These are phyloP conservation scores for Aphidius gifuensis DNA, from an alignment of 1,140 invertebrate genomes.

Conservation along the genomic window DNA sequence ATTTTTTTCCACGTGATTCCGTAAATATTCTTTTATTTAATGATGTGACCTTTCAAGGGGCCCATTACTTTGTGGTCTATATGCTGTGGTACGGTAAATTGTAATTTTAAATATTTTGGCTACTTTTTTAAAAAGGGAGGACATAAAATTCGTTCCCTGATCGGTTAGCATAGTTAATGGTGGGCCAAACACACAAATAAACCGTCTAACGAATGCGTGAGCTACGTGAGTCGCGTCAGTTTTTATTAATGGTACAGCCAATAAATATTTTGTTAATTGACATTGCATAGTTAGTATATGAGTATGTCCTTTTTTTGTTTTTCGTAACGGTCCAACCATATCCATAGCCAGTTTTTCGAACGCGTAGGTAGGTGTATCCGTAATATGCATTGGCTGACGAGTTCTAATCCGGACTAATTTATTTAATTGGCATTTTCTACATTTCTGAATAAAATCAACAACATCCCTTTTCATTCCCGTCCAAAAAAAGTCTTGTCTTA, in stretches of 20 bases:
- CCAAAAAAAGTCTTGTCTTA: slow-evolving; percentile 24
- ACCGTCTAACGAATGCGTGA: slow-evolving; percentile 24
- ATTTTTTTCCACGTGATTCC: not conserved
- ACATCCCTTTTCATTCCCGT: slow-evolving; percentile 21
- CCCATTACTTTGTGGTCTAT: slow-evolving; percentile 34
- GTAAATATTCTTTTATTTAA: slow-evolving; percentile 31
- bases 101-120: slow-evolving; percentile 32
- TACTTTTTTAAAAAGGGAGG: slow-evolving; percentile 27
- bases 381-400: slow-evolving; percentile 20
- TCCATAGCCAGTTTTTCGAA: slow-evolving; percentile 27
- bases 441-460: slow-evolving; percentile 17
- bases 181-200: slow-evolving; percentile 31
- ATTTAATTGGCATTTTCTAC: slow-evolving; percentile 22
- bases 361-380: slow-evolving; percentile 19
- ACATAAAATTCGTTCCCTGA: slow-evolving; percentile 34
- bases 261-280: slow-evolving; percentile 34
- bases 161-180: slow-evolving; percentile 35
- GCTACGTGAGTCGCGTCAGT: slow-evolving; percentile 29
- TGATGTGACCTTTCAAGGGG: slow-evolving; percentile 33
- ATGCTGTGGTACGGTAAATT: slow-evolving; percentile 33
- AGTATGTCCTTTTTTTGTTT: slow-evolving; percentile 19
- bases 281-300: slow-evolving; percentile 32
- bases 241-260: slow-evolving; percentile 25
- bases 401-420: slow-evolving; percentile 22
- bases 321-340: slow-evolving; percentile 18